A percentile compares a stretch with the other conserved stretches of the same genome.
Evolutionary conservation across 2,113 vertebrate genomes (phyloP).

Genomic region (Psittacula cyanocephala): DNA sequence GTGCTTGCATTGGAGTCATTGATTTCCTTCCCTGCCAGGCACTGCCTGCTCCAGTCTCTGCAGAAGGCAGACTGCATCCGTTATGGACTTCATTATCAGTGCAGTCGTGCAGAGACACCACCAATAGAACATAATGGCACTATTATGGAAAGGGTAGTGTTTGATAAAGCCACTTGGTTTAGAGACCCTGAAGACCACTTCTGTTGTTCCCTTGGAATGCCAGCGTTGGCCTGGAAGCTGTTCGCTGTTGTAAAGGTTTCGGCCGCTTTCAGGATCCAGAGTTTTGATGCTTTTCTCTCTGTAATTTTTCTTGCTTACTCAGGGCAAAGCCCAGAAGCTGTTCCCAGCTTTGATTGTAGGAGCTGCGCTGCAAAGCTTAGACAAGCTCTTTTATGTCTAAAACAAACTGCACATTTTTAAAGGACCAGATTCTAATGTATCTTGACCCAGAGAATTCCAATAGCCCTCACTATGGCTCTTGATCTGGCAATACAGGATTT

Average conservation of each 20-base stretch:
- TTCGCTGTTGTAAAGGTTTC: accelerated
- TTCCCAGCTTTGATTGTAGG: not conserved
- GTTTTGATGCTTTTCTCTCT: not conserved
- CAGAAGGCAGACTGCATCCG: not conserved
- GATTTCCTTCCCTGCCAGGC: slow-evolving; percentile 14
- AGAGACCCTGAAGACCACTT: not conserved
- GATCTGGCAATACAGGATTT: not conserved
- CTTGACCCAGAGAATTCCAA: not conserved
- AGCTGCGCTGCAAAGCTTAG: not conserved
- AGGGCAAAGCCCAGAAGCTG: not conserved
- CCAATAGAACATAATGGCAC: not conserved
- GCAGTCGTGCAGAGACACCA: not conserved
- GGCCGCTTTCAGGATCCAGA: not conserved
- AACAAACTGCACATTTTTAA: too few species aligned
- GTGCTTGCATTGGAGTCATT: not conserved
- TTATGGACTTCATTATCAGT: not conserved
- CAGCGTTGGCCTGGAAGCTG: not conserved
- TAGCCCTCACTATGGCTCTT: not conserved
- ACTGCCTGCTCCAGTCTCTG: not conserved
- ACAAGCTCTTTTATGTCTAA: not conserved
- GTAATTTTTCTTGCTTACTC: not conserved
- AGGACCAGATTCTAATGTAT: not conserved
- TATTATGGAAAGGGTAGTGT: not conserved
- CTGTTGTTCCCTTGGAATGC: not conserved
- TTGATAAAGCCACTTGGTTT: not conserved